phyloP scores from a whole-genome alignment of 2,797 vertebrate species.

The Ptychadena robeensis region DNA sequence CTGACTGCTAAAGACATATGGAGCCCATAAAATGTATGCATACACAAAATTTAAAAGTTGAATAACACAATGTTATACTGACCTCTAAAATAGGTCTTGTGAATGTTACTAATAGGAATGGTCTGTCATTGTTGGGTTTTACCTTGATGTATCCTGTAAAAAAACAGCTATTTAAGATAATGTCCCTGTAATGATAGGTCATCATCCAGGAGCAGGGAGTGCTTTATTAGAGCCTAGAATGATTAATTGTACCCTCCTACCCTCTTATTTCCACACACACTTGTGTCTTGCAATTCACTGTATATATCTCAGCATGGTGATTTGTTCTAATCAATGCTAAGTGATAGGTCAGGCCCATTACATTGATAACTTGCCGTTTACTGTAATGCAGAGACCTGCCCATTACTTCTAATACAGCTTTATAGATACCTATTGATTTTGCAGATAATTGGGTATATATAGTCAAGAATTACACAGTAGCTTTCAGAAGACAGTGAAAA shows the following conservation, averaged over 20 bases:
- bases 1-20: too few relatives aligned
- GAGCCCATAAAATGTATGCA: too few relatives aligned
- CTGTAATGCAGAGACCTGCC: neutral
- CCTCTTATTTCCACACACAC: neutral
- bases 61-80: too few relatives aligned
- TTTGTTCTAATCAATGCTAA: neutral
- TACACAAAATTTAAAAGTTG: too few relatives aligned
- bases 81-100: neutral
- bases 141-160: neutral
- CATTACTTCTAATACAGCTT: neutral
- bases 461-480: neutral
- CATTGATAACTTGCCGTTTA: neutral
- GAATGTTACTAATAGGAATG: neutral
- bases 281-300: neutral
- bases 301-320: constrained; percentile 9
- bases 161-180: neutral
- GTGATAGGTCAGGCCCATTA: neutral
- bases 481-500: neutral
- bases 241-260: neutral
- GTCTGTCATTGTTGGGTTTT: neutral
- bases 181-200: neutral
- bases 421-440: neutral
- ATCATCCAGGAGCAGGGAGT: neutral
- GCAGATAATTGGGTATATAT: neutral
- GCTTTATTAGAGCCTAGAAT: neutral